Base-by-base conservation (phyloP, 2,797 vertebrate genomes). In the Morelia viridis region DNA sequence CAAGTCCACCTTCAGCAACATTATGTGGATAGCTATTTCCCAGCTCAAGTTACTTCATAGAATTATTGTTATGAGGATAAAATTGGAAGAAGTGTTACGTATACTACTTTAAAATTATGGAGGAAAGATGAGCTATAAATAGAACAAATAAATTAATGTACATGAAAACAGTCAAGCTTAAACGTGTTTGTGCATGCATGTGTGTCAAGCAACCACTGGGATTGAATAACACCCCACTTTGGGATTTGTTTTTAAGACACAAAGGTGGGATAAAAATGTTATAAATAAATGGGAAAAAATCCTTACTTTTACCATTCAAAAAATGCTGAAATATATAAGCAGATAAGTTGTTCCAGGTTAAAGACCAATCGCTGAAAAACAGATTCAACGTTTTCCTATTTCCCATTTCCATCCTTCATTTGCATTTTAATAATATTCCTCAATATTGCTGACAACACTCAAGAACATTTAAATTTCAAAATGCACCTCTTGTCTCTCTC, bases 341-440 rank as follows among this genome's bases (percentile, higher is more conserved):
- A 87, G 64, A 53, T 1, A 24, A 57, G 4, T 50, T 24, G 8
- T 53, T 26, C 19, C 17, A 71, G 9, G 24, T 50, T 71, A n/a
- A 71, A 91, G 7, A 41, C 57, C 57, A 53, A 8, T 80, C 19
- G 11, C 9, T 61, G 85, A 53, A 35, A 58, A 76, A 31, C 17
- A 80, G 87, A 61, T 53, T 7, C 41, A 61, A 22, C 68, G 2
- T 60, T 71, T 61, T 35, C 31, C n/a, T n/a, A 5, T 91, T 86
- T 26, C 62, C 5, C 11, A 86, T 57, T 85, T 41, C 24, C 15
- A 61, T 15, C 68, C 65, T 88, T 80, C 50, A 91, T 91, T 87
- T 87, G 26, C 64, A 91, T 86, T 91, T 46, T 71, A 87, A 91
- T 58, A 11, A 91, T 91, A 31, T 80, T 87, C 57, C 65, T 91